Conservation (phyloP, 2,797 vertebrate species). For the Lepilemur septentrionalis region DNA sequence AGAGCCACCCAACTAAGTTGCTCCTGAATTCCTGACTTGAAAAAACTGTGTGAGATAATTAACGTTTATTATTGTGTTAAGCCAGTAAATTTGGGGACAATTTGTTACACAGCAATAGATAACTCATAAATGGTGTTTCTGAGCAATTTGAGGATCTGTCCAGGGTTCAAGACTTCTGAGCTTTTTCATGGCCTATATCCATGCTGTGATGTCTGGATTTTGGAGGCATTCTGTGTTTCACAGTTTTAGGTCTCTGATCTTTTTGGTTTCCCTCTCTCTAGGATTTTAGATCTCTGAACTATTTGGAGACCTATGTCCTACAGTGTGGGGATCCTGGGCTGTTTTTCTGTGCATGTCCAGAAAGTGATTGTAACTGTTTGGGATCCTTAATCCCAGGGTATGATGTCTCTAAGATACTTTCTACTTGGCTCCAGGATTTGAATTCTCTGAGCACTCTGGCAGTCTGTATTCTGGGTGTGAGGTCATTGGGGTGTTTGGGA, state of each 20-base stretch:
- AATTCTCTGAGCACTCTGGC: neutral
- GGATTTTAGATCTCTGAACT: constrained; percentile 26
- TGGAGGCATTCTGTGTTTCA: neutral
- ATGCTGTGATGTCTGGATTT: neutral
- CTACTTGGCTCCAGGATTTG: neutral
- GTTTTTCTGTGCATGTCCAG: neutral
- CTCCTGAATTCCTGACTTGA: neutral
- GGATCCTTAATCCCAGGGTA: neutral
- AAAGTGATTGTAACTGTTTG: neutral
- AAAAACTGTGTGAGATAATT: neutral
- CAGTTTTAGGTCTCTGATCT: neutral
- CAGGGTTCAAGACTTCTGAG: neutral
- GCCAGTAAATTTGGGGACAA: neutral
- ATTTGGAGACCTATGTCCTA: neutral
- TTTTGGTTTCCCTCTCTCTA: neutral
- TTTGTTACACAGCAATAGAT: neutral
- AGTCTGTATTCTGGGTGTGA: neutral
- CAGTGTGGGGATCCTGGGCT: neutral
- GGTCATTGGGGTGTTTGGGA: neutral
- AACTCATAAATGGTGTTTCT: neutral
- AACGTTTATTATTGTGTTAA: neutral
- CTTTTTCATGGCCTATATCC: neutral
- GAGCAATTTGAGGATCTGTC: neutral
- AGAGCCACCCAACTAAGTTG: neutral
- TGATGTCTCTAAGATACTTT: neutral